phyloP scores from a whole-genome alignment of 2,113 vertebrate species.

The Neolamprologus brichardi region DNA sequence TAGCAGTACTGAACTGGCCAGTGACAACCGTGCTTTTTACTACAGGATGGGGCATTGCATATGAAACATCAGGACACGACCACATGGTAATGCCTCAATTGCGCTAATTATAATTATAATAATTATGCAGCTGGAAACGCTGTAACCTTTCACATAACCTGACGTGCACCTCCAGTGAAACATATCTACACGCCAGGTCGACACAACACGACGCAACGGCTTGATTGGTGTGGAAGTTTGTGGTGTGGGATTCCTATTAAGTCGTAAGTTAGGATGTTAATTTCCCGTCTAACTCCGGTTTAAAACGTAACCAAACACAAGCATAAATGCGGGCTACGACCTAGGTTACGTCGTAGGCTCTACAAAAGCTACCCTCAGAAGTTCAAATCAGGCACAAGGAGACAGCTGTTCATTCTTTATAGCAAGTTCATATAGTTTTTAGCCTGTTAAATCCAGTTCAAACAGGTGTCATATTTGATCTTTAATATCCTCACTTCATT shows the following conservation, averaged over 20 bases:
- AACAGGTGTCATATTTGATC: background rate
- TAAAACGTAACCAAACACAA: rapidly evolving
- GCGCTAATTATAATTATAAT: background rate
- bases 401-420: background rate
- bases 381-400: background rate
- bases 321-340: rapidly evolving
- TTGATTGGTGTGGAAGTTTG: background rate
- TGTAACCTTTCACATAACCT: background rate
- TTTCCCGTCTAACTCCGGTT: background rate
- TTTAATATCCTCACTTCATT: background rate
- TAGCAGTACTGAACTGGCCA: background rate
- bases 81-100: background rate
- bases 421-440: background rate
- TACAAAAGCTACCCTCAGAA: background rate
- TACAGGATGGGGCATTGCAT: background rate
- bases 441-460: background rate
- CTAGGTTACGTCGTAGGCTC: rapidly evolving
- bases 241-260: background rate
- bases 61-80: background rate
- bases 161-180: background rate
- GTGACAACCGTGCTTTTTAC: background rate
- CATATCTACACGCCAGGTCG: background rate
- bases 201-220: background rate
- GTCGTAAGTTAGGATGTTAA: background rate
- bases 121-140: background rate